Base-by-base conservation (phyloP, 2,888 invertebrate species). In the Drosophila aldrichi region DNA sequence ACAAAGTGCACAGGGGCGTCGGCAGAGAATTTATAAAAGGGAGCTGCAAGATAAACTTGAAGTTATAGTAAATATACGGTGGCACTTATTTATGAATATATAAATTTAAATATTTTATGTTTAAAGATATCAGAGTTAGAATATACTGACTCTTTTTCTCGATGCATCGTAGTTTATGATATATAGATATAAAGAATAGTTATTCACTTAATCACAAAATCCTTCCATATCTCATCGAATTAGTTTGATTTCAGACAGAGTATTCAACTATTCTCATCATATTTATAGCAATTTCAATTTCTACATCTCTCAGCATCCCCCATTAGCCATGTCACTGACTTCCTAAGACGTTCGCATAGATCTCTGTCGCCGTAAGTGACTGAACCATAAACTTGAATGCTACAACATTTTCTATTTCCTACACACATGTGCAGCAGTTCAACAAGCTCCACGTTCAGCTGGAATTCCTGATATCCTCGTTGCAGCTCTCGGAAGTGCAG, bases 351-450 rank as follows among this genome's bases (percentile, higher is more conserved):
- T 65, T 55, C 48, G 51, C 57, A 54, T 48, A 49, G 52, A 74
- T 68, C 0, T n/a, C 49, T 56, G 55, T 40, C 49, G 58, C 61
- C 64, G 66, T 63, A 70, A 72, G 68, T 51, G 70, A 75, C 67
- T 71, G 55, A 63, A 60, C 83, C 83, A 62, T 82, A 82, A 82
- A 80, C 82, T 67, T 61, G 71, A 80, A 71, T 73, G 60, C 36
- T 34, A 46, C 74, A 54, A 46, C 56, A 70, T 32, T 36, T 52
- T 20, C 51, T 10, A 54, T 25, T 25, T 54, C n/a, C 38, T 8
- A n/a, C 22, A 40, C 54, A 60, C 59, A 57, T 66, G 44, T 66
- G 48, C 16, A 12, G 10, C 18, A 49, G 29, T 29, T 32, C n/a
- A 32, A 49, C 48, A 32, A 29, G 48, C 48, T 12, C 3, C 9